phyloP scores from a whole-genome alignment of 2,888 invertebrate genomes.

The Azorinus chamasolen region DNA sequence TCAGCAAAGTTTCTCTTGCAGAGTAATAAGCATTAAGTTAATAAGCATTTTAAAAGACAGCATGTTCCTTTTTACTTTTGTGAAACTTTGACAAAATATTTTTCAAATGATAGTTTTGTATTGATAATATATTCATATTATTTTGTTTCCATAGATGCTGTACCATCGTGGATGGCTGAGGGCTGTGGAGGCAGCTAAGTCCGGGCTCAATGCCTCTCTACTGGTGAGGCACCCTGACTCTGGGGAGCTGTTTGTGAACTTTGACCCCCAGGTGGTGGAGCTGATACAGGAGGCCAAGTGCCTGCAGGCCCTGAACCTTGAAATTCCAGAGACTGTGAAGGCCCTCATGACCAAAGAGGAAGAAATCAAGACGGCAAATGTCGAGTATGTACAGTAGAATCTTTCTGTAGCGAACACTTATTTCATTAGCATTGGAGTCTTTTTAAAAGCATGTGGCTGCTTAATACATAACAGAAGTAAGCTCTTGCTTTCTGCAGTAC shows the following conservation, averaged over 20 bases:
- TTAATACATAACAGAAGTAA: too few species aligned
- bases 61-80: too few species aligned
- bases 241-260: conserved; percentile 85
- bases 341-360: conserved; percentile 84
- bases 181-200: conserved; percentile 84
- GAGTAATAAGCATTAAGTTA: too few species aligned
- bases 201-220: conserved; percentile 84
- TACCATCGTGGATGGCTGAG: conserved; percentile 86
- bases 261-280: conserved; percentile 86
- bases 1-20: too few species aligned
- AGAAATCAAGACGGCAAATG: conserved; percentile 80
- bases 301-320: conserved; percentile 84
- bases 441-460: too few species aligned
- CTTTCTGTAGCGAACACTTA: background rate
- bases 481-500: too few species aligned
- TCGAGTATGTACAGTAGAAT: conserved; percentile 76
- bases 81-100: too few species aligned
- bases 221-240: conserved; percentile 88
- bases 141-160: conserved; percentile 77
- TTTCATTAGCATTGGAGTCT: too few species aligned
- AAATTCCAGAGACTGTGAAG: conserved; percentile 85
- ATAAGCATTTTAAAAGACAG: too few species aligned
- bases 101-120: too few species aligned
- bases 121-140: too few species aligned
- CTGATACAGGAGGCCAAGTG: conserved; percentile 86